Evolutionary conservation across 1,140 invertebrate species (phyloP), one percentile per base, ranked within the genome.

Genomic region (Drosophila funebris): DNA sequence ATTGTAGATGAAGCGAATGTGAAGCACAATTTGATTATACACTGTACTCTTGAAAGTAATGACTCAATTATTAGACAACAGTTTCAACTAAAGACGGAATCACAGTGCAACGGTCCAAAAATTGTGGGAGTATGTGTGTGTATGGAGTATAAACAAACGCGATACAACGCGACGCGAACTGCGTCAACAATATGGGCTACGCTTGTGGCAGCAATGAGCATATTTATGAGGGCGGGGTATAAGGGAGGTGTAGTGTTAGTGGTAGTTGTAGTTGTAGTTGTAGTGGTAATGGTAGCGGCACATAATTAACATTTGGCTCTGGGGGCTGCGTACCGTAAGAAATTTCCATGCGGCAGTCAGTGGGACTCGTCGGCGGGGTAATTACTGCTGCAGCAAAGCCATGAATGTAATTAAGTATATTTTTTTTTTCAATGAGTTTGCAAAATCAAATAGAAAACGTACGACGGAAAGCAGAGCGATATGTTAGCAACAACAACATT

Each of bases 291-390:
- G 52, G 36, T 52, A 66, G 68, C 61, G 52, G 69, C 69, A 85
- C 69, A 70, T 85, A 84, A 84, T 84, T 84, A 84, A 87, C 82
- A 87, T 83, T 84, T 84, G 78, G 73, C 80, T 84, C 63, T 67
- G 53, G 80, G 80, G 73, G 77, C 64, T 74, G 82, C 78, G 82
- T 87, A 81, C 81, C 82, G 73, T 87, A 81, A 72, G 73, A 80
- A 64, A 76, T 67, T 76, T 61, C 53, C 62, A 72, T 76, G 60
- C 46, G 61, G 77, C 56, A 50, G 58, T 67, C 27, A 43, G 50
- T 27, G 61, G 43, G 58, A 48, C 43, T 46, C n/a, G 36, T 20
- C 63, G 31, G 29, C 39, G 41, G 41, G 50, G 63, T 76, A 80
- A 84, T 84, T 81, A 79, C 67, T 68, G 80, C 56, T 75, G 79